Evolutionary conservation across 1,140 invertebrate species (phyloP).

Genomic region (Dreissena polymorpha): DNA sequence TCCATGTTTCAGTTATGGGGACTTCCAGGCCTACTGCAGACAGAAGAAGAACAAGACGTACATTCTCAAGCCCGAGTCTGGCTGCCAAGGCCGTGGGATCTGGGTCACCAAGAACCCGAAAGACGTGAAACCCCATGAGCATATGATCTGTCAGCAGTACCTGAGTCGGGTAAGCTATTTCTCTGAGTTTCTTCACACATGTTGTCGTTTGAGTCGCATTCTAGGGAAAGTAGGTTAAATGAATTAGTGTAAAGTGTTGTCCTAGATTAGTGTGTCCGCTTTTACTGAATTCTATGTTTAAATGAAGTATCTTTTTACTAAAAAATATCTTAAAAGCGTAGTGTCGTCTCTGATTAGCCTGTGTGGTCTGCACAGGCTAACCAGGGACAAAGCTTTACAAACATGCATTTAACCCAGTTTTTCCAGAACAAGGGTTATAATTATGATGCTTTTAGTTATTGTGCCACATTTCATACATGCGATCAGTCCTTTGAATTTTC

Average conservation of each 20-base stretch:
- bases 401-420: no score
- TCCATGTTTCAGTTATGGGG: conserved; percentile 73
- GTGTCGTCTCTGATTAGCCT: no score
- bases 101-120: conserved; percentile 90
- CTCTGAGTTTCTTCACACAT: neutral
- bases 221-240: neutral
- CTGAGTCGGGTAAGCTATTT: conserved; percentile 82
- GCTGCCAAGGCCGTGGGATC: conserved; percentile 93
- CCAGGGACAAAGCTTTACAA: no score
- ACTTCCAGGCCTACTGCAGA: conserved; percentile 77
- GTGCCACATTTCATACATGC: no score
- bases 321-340: no score
- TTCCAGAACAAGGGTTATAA: no score
- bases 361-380: no score
- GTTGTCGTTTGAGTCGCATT: neutral
- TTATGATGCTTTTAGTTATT: neutral
- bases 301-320: no score
- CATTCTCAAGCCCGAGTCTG: conserved; percentile 93
- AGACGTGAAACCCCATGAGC: conserved; percentile 88
- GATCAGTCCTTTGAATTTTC: no score
- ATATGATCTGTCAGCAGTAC: conserved; percentile 92
- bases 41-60: conserved; percentile 87
- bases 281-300: no score
- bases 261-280: no score
- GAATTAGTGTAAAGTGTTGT: no score